Evolutionary conservation across 2,888 invertebrate species (phyloP), one percentile per base, ranked within the genome.

Genomic region (Andrena trimmerana): DNA sequence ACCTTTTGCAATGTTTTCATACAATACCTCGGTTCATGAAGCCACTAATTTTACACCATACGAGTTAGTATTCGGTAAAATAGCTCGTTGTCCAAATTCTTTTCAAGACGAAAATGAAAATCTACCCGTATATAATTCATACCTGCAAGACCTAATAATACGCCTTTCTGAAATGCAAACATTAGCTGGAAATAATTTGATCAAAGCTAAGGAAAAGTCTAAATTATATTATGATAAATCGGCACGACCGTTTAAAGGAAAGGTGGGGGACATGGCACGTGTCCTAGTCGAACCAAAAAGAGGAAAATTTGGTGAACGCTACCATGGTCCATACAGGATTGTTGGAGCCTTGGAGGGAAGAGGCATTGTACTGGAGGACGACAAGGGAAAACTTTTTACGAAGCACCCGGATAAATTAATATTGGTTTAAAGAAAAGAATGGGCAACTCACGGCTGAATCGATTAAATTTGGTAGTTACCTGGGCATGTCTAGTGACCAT

Each of bases 1-100:
- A 20, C 68, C 68, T 7, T 68, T 68, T 1, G 68, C 68, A 1
- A 68, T 68, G 67, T 31, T 68, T 31, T 68, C 68, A 6, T 68
- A 68, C 4, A 68, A 68, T 27, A 68, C 68, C 4, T 68, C 68
- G 0, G 31, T 68, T 1, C 68, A 68, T 0, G 68, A 68, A 33
- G 31, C 68, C 10, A 68, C 54, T 1, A 68, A 54, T 20, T 54
- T 68, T 16, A 68, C 68, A 4, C 68, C 52, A 29, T 31, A 48
- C n/a, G 68, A 68, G 3, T n/a, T 68, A 54, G 27, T 67, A 27
- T 67, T 52, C 7, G 36, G 62, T 1, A 62, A 36, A 62, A 0
- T 10, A 20, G 31, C 52, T 27, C n/a, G 33, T 31, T 31, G 20
- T 36, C 52, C 52, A 54, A 54, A 54, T 54, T 54, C n/a, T 0